A percentile compares a stretch with the other conserved stretches of the same genome.
Evolutionary conservation across 2,888 invertebrate genomes (phyloP).

Genomic region (Cerastis rubricosa): DNA sequence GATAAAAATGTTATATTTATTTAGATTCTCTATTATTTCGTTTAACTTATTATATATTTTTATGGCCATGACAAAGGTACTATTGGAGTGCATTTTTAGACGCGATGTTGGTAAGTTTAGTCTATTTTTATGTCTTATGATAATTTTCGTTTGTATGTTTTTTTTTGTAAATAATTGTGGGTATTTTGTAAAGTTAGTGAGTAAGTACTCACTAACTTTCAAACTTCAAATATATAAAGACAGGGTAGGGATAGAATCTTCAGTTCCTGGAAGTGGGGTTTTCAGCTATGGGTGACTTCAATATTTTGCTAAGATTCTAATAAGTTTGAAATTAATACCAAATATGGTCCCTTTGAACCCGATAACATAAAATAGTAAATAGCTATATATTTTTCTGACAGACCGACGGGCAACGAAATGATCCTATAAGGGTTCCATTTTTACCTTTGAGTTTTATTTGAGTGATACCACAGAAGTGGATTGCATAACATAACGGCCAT

Average conservation of each 20-base stretch:
- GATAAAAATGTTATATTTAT: not conserved
- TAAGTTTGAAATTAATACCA: no score
- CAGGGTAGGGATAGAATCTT: not conserved
- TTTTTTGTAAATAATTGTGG: constrained; percentile 1
- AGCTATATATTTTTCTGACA: no score
- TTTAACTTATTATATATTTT: not conserved
- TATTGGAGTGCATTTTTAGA: not conserved
- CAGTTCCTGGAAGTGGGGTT: not conserved
- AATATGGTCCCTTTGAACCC: no score
- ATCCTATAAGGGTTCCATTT: no score
- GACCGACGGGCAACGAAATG: no score
- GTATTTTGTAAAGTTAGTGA: no score
- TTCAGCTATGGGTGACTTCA: not conserved
- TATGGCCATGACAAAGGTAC: not conserved
- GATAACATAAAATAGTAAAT: no score
- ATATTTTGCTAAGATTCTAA: not conserved
- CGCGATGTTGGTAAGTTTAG: constrained; percentile 2
- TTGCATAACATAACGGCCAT: no score
- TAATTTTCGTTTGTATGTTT: not conserved
- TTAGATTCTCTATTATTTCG: not conserved
- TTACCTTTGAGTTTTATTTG: no score
- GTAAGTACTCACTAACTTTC: not conserved
- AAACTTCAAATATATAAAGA: not conserved
- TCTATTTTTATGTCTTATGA: not conserved
- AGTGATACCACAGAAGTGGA: no score